Evolutionary conservation across 2,888 invertebrate species (phyloP).

Genomic region (Oconnorella tubifera): DNA sequence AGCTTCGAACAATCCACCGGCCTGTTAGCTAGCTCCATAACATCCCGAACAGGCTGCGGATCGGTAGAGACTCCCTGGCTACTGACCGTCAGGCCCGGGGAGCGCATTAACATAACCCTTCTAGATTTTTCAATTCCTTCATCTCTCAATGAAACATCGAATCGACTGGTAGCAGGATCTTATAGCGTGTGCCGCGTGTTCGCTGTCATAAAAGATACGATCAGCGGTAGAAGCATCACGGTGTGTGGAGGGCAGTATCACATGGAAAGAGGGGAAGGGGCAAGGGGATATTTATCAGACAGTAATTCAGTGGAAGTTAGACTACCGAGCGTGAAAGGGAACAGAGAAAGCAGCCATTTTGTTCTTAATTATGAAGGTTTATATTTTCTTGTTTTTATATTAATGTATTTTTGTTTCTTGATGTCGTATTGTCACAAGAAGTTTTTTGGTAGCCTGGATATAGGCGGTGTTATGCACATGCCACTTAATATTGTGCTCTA

Average conservation of each 20-base stretch:
- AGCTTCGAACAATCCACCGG: neutral
- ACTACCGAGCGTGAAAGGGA: neutral
- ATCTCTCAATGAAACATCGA: neutral
- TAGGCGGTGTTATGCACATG: too few relatives aligned
- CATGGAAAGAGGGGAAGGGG: neutral
- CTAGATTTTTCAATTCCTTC: neutral
- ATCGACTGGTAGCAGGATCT: neutral
- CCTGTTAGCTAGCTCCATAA: neutral
- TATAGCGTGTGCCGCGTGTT: neutral
- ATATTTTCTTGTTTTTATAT: too few relatives aligned
- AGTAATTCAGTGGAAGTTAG: neutral
- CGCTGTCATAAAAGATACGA: neutral
- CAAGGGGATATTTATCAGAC: neutral
- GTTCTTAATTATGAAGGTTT: neutral
- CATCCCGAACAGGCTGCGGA: neutral
- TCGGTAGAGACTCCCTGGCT: neutral
- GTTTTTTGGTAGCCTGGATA: too few relatives aligned
- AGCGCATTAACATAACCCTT: neutral
- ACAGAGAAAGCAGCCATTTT: neutral
- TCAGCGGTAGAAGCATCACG: neutral
- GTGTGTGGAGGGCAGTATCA: neutral
- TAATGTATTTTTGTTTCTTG: too few relatives aligned
- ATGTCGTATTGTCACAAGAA: too few relatives aligned
- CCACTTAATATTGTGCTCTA: too few relatives aligned
- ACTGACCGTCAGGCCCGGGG: neutral